Conservation (phyloP, 1,140 invertebrate species). For the Zaprionus ornatus region DNA sequence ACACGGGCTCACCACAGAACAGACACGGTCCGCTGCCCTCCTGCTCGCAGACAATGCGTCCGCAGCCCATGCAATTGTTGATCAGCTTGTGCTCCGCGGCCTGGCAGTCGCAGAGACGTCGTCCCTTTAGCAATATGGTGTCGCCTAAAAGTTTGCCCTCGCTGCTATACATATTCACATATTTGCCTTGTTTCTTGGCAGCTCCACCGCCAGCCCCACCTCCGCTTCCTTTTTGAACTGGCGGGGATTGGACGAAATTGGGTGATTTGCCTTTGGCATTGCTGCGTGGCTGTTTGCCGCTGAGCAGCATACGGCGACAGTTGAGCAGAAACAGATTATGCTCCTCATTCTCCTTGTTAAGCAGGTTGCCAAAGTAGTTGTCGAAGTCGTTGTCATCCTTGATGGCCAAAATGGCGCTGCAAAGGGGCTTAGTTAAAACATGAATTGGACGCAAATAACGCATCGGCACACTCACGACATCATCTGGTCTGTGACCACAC, state of each 20-base stretch:
- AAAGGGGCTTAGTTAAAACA: constrained; percentile 48
- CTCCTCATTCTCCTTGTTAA: constrained; percentile 87
- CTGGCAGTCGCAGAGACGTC: constrained; percentile 96
- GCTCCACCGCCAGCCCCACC: constrained; percentile 30
- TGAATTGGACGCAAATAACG: not conserved
- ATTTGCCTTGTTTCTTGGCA: constrained; percentile 90
- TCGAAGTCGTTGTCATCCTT: constrained; percentile 88
- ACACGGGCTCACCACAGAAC: constrained; percentile 94
- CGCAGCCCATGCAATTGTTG: constrained; percentile 97
- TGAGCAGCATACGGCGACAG: constrained; percentile 86
- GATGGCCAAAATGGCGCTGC: constrained; percentile 87
- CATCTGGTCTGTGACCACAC: constrained; percentile 87
- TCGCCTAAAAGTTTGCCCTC: constrained; percentile 88
- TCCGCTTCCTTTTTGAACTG: constrained; percentile 11
- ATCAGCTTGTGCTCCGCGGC: constrained; percentile 95
- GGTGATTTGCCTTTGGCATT: constrained; percentile 48
- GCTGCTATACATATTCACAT: constrained; percentile 89
- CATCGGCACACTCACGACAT: constrained; percentile 85
- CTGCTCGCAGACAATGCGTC: constrained; percentile 96
- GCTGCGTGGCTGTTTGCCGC: constrained; percentile 83
- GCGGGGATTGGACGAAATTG: constrained; percentile 14
- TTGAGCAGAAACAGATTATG: constrained; percentile 88
- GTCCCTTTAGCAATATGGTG: constrained; percentile 88
- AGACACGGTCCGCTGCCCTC: constrained; percentile 98
- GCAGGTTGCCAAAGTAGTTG: constrained; percentile 88